These are phyloP conservation scores for Thamnaconus septentrionalis DNA, from an alignment of 2,113 vertebrate genomes.

Conservation along the genomic window DNA sequence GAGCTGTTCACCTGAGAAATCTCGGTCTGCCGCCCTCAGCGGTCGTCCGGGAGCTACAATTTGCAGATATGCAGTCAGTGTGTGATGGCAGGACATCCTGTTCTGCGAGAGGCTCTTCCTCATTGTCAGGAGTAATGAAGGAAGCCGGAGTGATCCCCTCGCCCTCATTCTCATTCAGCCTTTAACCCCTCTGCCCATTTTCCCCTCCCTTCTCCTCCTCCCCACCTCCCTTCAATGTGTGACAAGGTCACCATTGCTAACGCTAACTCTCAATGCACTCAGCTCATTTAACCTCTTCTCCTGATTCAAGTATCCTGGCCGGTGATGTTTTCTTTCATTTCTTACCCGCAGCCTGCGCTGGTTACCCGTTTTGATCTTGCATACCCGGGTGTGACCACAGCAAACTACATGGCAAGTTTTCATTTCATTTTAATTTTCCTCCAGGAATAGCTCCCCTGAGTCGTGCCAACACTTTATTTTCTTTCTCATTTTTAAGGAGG, in stretches of 20 bases:
- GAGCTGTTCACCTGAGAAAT: no score
- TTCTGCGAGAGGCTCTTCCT: conserved; percentile 26
- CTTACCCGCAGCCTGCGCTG: conserved; percentile 78
- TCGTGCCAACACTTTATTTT: background rate
- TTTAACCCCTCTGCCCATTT: conserved; percentile 15
- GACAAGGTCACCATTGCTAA: conserved; percentile 31
- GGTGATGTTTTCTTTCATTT: conserved; percentile 68
- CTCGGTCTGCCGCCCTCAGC: no score
- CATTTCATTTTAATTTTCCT: conserved; percentile 44
- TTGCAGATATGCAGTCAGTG: conserved; percentile 1
- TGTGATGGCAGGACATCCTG: background rate
- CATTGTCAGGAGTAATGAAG: conserved; percentile 27
- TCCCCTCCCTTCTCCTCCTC: background rate
- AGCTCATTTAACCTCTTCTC: conserved; percentile 11
- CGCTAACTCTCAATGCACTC: conserved; percentile 17
- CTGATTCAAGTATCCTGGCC: conserved; percentile 34
- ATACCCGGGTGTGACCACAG: conserved; percentile 75
- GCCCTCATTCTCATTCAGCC: conserved; percentile 36
- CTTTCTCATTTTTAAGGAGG: background rate
- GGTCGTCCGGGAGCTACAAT: background rate
- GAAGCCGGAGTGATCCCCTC: conserved; percentile 18
- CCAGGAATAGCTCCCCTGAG: background rate
- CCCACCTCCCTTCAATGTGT: conserved; percentile 12
- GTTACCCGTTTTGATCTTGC: conserved; percentile 81
- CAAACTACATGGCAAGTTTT: conserved; percentile 82